Conservation (phyloP, 2,888 invertebrate species). For the Mactromeris polynyma region DNA sequence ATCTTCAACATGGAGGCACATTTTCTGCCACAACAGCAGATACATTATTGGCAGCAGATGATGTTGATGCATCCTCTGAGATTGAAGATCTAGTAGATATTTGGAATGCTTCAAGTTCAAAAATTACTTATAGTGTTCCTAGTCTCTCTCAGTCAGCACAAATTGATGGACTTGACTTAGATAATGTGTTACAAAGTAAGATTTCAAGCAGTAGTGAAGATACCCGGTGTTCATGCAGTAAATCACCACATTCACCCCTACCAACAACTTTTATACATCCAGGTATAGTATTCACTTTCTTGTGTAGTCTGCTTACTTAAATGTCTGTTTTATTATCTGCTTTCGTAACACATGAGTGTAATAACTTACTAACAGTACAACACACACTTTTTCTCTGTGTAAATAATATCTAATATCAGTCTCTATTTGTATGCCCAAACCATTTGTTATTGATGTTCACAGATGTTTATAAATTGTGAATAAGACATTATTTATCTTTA, state of each 20-base stretch:
- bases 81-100: background rate
- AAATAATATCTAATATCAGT: background rate
- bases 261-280: background rate
- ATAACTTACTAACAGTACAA: background rate
- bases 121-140: background rate
- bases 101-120: background rate
- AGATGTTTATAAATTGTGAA: background rate
- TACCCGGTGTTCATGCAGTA: background rate
- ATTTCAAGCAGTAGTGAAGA: background rate
- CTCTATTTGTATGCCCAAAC: background rate
- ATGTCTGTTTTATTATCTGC: background rate
- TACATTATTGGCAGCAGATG: background rate
- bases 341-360: background rate
- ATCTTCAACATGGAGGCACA: background rate
- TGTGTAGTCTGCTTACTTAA: background rate
- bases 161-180: background rate
- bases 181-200: background rate
- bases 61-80: background rate
- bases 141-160: background rate
- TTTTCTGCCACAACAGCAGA: background rate
- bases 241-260: background rate
- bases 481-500: too few species aligned
- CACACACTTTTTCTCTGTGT: background rate
- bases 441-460: background rate
- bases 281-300: slow-evolving; percentile 1